These are phyloP conservation scores for Ametastegia equiseti DNA, from an alignment of 2,888 invertebrate genomes.

Conservation along the genomic window DNA sequence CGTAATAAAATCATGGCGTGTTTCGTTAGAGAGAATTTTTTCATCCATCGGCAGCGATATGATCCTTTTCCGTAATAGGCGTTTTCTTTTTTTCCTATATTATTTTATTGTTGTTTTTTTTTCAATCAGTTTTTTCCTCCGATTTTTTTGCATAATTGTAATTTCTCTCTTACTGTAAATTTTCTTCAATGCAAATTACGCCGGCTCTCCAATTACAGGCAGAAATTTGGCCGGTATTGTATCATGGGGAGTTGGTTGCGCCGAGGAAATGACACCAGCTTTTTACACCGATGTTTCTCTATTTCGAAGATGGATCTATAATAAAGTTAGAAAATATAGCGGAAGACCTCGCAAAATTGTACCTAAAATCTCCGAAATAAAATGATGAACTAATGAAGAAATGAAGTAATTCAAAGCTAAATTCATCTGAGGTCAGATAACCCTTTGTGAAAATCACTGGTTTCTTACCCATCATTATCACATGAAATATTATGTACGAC, in stretches of 20 bases:
- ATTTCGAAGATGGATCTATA: background rate
- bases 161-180: background rate
- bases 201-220: conserved; percentile 2
- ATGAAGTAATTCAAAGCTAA: no score
- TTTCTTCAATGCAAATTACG: background rate
- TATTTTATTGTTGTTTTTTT: no score
- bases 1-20: background rate
- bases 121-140: no score
- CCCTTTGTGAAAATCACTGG: no score
- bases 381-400: background rate
- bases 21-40: background rate
- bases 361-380: background rate
- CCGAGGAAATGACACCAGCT: background rate
- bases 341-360: background rate
- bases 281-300: conserved; percentile 29
- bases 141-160: background rate
- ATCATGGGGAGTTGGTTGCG: conserved; percentile 39
- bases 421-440: no score
- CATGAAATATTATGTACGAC: no score
- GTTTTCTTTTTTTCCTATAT: background rate
- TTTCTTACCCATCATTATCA: no score
- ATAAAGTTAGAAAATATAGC: background rate
- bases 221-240: conserved; percentile 13
- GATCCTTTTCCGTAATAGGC: background rate
- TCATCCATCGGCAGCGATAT: background rate